A percentile compares a stretch with the other conserved stretches of the same genome.
Conservation (phyloP, 2,113 vertebrate species). For the Petrocephalus zakoni region DNA sequence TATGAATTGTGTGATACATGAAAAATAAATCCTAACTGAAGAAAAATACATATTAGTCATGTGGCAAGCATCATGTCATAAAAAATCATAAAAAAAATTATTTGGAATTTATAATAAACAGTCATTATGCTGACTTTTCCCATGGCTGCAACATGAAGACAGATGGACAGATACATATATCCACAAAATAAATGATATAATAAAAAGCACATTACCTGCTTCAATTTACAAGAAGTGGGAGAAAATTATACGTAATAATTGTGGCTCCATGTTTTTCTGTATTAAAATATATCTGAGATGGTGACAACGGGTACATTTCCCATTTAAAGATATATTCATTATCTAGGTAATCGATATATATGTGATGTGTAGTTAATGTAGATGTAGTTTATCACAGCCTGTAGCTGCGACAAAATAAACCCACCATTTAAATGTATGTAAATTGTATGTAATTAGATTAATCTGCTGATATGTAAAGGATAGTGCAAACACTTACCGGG, state of each 20-base stretch:
- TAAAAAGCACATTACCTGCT: neutral
- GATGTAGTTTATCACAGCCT: no score
- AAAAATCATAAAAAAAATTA: neutral
- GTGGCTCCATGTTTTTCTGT: neutral
- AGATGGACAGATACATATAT: neutral
- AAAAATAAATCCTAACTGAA: neutral
- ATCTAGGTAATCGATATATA: no score
- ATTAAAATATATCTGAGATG: neutral
- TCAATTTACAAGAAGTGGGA: neutral
- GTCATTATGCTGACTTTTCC: neutral
- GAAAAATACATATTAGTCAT: neutral
- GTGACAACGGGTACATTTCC: neutral
- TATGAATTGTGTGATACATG: neutral
- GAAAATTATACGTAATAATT: neutral
- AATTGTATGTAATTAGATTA: neutral
- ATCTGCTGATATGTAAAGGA: neutral
- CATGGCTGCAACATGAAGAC: neutral
- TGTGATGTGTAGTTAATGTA: no score
- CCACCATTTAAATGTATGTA: no score
- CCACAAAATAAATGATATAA: neutral
- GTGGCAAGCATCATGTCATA: neutral
- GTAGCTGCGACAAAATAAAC: no score
- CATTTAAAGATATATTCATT: neutral
- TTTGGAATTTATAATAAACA: neutral
- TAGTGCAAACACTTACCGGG: neutral